Evolutionary conservation across 2,113 vertebrate genomes (phyloP).

Genomic region (Paralichthys olivaceus): DNA sequence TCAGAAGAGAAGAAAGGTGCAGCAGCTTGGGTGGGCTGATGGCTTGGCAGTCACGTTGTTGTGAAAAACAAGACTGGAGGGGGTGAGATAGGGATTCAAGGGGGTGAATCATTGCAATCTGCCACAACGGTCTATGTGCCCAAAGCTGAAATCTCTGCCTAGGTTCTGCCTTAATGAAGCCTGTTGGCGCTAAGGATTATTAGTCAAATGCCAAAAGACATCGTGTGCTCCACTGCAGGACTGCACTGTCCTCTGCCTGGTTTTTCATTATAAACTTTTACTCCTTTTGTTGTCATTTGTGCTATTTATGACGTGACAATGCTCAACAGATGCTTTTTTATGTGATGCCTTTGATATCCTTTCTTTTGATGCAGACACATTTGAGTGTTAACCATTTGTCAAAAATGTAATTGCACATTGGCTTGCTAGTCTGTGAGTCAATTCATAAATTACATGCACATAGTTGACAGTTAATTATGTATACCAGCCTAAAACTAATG

Average conservation of each 20-base stretch:
- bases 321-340: too few relatives aligned
- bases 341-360: not conserved
- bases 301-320: not conserved
- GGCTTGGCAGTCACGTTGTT: conserved; percentile 67
- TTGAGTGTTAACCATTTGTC: not conserved
- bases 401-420: not conserved
- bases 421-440: not conserved
- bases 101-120: conserved; percentile 78
- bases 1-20: conserved; percentile 66
- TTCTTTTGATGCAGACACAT: not conserved
- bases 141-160: conserved; percentile 68
- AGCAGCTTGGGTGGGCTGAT: conserved; percentile 68
- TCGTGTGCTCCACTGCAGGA: conserved; percentile 48
- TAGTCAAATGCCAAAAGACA: conserved; percentile 72
- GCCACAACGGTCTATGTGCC: conserved; percentile 68
- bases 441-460: not conserved
- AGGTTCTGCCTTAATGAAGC: conserved; percentile 73
- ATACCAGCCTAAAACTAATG: too few relatives aligned
- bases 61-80: conserved; percentile 67
- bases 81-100: conserved; percentile 71
- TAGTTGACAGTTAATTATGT: too few relatives aligned
- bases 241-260: conserved; percentile 34
- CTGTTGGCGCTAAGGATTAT: conserved; percentile 69
- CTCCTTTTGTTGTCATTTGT: not conserved
- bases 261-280: not conserved